These are phyloP conservation scores for Platysternon megacephalum DNA, from an alignment of 2,113 vertebrate genomes.

Conservation along the genomic window DNA sequence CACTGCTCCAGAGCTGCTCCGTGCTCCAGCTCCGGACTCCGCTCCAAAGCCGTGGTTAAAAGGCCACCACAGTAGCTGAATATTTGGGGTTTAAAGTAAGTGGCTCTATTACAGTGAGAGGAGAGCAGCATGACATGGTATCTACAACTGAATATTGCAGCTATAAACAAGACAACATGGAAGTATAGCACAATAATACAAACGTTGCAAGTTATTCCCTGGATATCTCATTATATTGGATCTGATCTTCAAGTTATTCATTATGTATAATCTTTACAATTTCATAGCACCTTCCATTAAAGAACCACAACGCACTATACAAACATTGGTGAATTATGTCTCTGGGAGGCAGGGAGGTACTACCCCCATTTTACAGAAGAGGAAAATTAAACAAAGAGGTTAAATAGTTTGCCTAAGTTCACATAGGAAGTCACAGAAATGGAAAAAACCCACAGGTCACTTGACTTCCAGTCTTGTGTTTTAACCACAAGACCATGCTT, in stretches of 20 bases:
- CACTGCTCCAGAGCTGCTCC: no score
- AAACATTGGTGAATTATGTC: neutral
- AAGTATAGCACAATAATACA: neutral
- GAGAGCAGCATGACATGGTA: slow-evolving; percentile 5
- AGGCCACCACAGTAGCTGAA: neutral
- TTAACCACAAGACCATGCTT: slow-evolving; percentile 55
- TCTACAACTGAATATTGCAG: neutral
- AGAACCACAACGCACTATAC: neutral
- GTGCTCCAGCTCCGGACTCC: no score
- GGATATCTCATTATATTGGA: neutral
- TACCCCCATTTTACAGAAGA: neutral
- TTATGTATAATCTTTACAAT: neutral
- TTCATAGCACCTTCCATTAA: neutral
- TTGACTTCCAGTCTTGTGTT: slow-evolving; percentile 72
- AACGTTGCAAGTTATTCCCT: slow-evolving; percentile 36
- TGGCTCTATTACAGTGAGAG: neutral
- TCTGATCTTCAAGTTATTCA: neutral
- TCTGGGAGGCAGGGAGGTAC: neutral
- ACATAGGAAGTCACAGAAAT: neutral
- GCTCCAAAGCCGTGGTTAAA: neutral
- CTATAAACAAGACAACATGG: neutral
- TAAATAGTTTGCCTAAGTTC: neutral
- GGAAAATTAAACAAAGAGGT: neutral
- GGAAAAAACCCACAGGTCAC: slow-evolving; percentile 30
- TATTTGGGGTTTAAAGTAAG: neutral